Evolutionary conservation across 2,888 invertebrate genomes (phyloP), one percentile per base, ranked within the genome.

Genomic region (Mythimna pallens): DNA sequence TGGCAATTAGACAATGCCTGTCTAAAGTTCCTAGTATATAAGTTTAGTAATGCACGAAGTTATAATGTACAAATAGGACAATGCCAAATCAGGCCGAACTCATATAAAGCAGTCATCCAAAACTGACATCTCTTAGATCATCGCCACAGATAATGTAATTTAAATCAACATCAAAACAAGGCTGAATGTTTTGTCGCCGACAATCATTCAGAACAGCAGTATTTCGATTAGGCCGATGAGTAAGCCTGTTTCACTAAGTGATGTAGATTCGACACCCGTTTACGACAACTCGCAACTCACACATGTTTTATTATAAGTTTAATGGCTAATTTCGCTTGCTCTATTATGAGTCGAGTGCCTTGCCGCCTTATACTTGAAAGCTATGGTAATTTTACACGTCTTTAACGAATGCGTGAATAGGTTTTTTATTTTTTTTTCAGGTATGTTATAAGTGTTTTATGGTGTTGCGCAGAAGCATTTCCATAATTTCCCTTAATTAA

Each of bases 371-470:
- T 75, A 70, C 75, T 87, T 92, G 90, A 93, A 92, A 92, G 93
- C 91, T 92, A 92, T 92, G 93, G 81, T 90, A 93, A 93, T 93
- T 91, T 90, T 86, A 89, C 87, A 84, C 82, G 81, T 87, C 78
- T 84, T 87, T 86, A 85, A 84, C 85, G 74, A 81, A 82, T 79
- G 65, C 52, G 63, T 73, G 70, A 72, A 79, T 59, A 70, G 65
- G 71, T 71, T 70, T 81, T 78, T 78, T 85, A 76, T 83, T 70
- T 73, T 76, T 52, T 75, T 77, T 70, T 61, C 65, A 70, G 54
- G 73, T 65, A 54, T 34, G 64, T 52, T 70, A 74, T 74, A 81
- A 79, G 73, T 79, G 73, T 82, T 73, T 81, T 55, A 70, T 73
- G 61, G 65, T 68, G 79, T 82, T 82, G 34, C 61, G 22, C n/a